Percentiles rank a stretch among this genome's conserved stretches.
Evolutionary conservation across 1,140 invertebrate species (phyloP).

Genomic region (Babylonia areolata): DNA sequence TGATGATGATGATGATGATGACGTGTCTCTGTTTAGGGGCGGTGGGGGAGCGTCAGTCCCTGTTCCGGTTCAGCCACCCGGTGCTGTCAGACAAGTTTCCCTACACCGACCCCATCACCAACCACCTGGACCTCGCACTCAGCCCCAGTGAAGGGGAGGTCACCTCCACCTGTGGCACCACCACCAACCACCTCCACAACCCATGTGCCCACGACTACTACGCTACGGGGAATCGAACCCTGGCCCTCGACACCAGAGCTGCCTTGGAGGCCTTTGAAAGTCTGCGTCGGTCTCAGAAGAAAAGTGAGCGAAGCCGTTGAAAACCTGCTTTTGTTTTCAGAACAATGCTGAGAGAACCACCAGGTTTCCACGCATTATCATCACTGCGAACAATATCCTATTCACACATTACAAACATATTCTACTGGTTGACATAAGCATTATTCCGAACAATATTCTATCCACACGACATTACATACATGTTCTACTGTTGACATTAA

Average conservation of each 20-base stretch:
- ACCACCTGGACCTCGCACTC: too few species aligned
- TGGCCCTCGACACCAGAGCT: constrained; percentile 3
- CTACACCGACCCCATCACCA: background rate
- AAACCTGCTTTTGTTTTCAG: too few species aligned
- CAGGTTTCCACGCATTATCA: too few species aligned
- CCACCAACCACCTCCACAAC: background rate
- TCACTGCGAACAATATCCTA: too few species aligned
- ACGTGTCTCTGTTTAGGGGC: background rate
- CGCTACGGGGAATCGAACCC: constrained; percentile 28
- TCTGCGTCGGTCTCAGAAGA: constrained; percentile 22
- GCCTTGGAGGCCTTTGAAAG: background rate
- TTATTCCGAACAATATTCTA: too few species aligned
- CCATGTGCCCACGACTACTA: constrained; percentile 37
- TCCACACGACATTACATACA: too few species aligned
- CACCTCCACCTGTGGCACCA: background rate
- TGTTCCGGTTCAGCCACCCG: constrained; percentile 14
- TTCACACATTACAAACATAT: too few species aligned
- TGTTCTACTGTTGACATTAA: too few species aligned
- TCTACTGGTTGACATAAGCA: too few species aligned
- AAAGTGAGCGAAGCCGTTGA: too few species aligned
- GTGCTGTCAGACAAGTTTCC: background rate
- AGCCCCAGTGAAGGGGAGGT: background rate
- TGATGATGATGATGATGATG: too few species aligned
- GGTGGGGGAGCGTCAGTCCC: background rate
- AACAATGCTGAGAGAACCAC: too few species aligned